These are phyloP conservation scores for Cavia porcellus DNA, from an alignment of 2,113 vertebrate species.

Conservation along the genomic window DNA sequence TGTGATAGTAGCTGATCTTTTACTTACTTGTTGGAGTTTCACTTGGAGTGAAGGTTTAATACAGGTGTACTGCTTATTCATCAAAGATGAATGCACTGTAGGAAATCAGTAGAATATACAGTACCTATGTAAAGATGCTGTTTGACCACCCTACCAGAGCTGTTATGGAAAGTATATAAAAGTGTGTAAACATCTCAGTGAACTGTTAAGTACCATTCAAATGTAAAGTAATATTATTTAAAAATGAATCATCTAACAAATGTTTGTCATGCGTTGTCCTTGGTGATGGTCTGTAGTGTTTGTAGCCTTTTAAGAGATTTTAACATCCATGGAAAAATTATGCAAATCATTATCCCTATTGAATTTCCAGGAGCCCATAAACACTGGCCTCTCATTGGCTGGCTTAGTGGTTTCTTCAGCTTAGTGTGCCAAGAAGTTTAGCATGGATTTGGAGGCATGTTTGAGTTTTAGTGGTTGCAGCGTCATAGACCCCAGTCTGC, in stretches of 20 bases:
- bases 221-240: slow-evolving; percentile 4
- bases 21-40: neutral
- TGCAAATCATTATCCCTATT: slow-evolving; percentile 75
- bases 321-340: slow-evolving; percentile 73
- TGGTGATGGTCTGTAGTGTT: neutral
- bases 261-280: neutral
- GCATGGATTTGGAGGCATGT: slow-evolving; percentile 62
- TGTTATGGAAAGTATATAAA: slow-evolving; percentile 18
- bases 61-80: neutral
- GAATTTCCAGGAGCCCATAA: slow-evolving; percentile 82
- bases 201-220: neutral
- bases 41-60: neutral
- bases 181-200: neutral
- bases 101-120: neutral
- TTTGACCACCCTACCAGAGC: neutral
- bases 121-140: neutral
- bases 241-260: slow-evolving; percentile 12
- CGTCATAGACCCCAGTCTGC: slow-evolving; percentile 44
- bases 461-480: slow-evolving; percentile 54
- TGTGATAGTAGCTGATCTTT: neutral
- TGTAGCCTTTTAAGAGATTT: slow-evolving; percentile 63
- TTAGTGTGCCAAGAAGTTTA: slow-evolving; percentile 67
- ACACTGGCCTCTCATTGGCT: slow-evolving; percentile 61
- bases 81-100: neutral
- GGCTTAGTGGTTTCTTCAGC: slow-evolving; percentile 63